Evolutionary conservation across 2,113 vertebrate genomes (phyloP).

Genomic region (Suncus etruscus): DNA sequence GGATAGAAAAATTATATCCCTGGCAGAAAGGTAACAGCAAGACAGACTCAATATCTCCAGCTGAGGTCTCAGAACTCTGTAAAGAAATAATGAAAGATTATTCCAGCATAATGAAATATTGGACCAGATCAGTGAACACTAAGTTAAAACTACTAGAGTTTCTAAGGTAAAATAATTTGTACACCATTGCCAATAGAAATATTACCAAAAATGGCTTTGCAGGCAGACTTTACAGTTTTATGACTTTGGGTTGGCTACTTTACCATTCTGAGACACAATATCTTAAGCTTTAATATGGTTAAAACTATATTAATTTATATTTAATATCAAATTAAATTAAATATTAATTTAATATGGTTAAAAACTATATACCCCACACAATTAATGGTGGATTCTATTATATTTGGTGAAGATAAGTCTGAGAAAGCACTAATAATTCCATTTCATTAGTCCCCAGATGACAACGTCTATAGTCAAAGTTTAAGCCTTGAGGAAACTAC

Average conservation of each 20-base stretch:
- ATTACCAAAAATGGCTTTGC: background rate
- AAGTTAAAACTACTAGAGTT: background rate
- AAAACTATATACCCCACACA: background rate
- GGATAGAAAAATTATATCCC: conserved; percentile 49
- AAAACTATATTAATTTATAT: too few relatives aligned
- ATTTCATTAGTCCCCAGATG: background rate
- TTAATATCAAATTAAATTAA: background rate
- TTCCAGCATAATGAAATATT: background rate
- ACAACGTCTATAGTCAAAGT: background rate
- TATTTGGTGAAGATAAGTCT: background rate
- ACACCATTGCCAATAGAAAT: background rate
- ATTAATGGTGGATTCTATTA: background rate
- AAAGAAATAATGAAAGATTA: background rate
- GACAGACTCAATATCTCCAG: conserved; percentile 36
- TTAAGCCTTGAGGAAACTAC: background rate
- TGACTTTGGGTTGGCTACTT: background rate
- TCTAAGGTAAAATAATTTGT: conserved; percentile 9
- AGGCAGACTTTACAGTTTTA: background rate
- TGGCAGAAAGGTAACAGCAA: conserved; percentile 42
- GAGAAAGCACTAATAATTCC: background rate
- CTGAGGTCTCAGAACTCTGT: conserved; percentile 36
- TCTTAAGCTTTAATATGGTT: background rate
- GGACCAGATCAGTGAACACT: background rate
- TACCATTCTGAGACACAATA: background rate
- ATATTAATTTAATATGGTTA: background rate